phyloP scores from a whole-genome alignment of 2,113 vertebrate genomes.

The Notothenia rossii region DNA sequence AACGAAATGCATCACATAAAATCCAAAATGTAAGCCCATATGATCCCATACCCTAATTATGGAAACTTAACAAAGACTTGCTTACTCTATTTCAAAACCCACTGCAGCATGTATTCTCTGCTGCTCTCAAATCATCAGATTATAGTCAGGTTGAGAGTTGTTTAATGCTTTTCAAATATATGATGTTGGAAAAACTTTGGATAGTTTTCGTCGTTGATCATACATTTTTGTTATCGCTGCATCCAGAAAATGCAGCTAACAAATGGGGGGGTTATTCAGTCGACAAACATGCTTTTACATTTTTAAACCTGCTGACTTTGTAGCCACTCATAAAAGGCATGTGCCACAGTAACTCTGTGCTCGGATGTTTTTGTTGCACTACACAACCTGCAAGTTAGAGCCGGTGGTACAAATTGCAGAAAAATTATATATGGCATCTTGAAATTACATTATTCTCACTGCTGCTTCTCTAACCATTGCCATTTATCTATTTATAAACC shows the following conservation, averaged over 20 bases:
- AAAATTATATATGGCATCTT: conserved; percentile 62
- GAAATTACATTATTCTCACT: conserved; percentile 67
- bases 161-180: conserved; percentile 16
- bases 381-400: conserved; percentile 40
- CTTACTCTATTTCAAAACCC: conserved; percentile 3
- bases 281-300: conserved; percentile 15
- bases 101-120: not conserved
- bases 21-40: conserved; percentile 26
- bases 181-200: conserved; percentile 22
- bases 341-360: conserved; percentile 4
- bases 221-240: not conserved
- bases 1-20: conserved; percentile 34
- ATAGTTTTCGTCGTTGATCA: conserved; percentile 20
- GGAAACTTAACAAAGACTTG: conserved; percentile 47
- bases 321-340: not conserved
- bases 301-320: conserved; percentile 40
- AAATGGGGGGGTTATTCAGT: conserved; percentile 18
- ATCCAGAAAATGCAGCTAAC: conserved; percentile 7
- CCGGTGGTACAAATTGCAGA: conserved; percentile 55
- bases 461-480: conserved; percentile 56
- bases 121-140: conserved; percentile 22
- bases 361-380: conserved; percentile 30
- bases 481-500: conserved; percentile 77
- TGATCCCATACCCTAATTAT: conserved; percentile 35
- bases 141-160: not conserved